These are phyloP conservation scores for Pseudomyrmex concolor DNA, from an alignment of 1,140 invertebrate species.

Conservation along the genomic window DNA sequence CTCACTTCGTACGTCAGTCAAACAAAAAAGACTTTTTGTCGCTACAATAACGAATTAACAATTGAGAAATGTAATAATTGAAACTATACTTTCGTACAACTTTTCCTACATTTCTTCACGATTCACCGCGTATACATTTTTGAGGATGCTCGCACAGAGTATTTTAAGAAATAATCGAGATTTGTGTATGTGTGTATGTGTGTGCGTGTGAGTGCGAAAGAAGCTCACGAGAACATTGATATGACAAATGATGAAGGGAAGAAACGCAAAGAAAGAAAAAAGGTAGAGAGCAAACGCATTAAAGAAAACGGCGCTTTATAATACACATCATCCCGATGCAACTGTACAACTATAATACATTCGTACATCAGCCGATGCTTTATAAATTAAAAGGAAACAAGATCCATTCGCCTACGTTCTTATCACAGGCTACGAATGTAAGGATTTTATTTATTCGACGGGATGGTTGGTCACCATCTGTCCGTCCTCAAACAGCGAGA, in stretches of 20 bases:
- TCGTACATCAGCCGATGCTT: constrained; percentile 52
- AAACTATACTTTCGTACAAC: not conserved
- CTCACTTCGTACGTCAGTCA: not conserved
- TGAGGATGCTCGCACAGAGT: constrained; percentile 41
- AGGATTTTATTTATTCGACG: constrained; percentile 42
- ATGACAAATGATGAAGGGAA: not conserved
- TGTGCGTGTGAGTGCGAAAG: not conserved
- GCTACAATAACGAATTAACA: not conserved
- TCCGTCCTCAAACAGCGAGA: constrained; percentile 40
- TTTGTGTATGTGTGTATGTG: not conserved
- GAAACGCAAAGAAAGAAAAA: not conserved
- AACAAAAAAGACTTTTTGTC: not conserved
- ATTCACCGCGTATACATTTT: not conserved
- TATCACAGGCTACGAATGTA: constrained; percentile 62
- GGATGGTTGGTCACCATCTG: constrained; percentile 6
- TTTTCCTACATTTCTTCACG: constrained; percentile 43
- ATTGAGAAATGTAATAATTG: not conserved
- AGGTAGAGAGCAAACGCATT: not conserved
- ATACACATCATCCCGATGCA: constrained; percentile 59
- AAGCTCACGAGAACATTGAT: not conserved
- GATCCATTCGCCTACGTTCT: constrained; percentile 56
- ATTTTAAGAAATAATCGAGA: constrained; percentile 15
- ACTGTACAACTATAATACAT: constrained; percentile 68
- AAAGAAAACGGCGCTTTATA: constrained; percentile 16
- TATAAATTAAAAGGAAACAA: constrained; percentile 54